phyloP scores from a whole-genome alignment of 2,113 vertebrate species.

The Periophthalmus modestus region DNA sequence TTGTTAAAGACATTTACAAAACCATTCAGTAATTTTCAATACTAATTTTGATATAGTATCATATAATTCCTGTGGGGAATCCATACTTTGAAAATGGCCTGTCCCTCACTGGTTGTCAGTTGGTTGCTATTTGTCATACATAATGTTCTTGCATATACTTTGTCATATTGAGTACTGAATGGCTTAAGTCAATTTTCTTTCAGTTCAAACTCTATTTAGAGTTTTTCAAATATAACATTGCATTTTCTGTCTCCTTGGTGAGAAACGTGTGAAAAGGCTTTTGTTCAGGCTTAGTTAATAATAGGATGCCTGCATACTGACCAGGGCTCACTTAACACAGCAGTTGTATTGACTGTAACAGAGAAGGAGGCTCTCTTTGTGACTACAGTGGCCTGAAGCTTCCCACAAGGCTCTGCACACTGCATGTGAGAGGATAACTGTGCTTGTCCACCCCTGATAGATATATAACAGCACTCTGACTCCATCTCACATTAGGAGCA shows the following conservation, averaged over 20 bases:
- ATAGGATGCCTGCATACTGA: neutral
- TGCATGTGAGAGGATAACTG: constrained; percentile 29
- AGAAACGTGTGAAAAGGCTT: neutral
- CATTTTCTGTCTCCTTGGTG: neutral
- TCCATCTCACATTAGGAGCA: constrained; percentile 61
- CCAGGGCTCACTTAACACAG: neutral
- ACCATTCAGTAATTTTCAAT: too few relatives aligned
- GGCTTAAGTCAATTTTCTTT: neutral
- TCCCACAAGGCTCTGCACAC: constrained; percentile 23
- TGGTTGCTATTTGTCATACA: neutral
- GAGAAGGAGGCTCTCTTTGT: constrained; percentile 8
- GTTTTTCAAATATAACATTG: neutral
- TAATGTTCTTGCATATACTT: too few relatives aligned
- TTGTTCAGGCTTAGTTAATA: neutral
- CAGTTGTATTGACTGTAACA: neutral
- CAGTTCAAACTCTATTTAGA: neutral
- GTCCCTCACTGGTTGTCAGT: neutral
- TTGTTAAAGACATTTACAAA: too few relatives aligned
- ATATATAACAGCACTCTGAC: constrained; percentile 67
- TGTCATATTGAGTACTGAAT: neutral
- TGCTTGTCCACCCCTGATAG: constrained; percentile 48
- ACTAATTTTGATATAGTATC: neutral
- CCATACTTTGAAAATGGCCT: neutral
- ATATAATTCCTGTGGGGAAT: neutral
- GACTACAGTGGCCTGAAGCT: constrained; percentile 24